Evolutionary conservation across 2,113 vertebrate genomes (phyloP), one percentile per base, ranked within the genome.

Genomic region (Cervus canadensis): DNA sequence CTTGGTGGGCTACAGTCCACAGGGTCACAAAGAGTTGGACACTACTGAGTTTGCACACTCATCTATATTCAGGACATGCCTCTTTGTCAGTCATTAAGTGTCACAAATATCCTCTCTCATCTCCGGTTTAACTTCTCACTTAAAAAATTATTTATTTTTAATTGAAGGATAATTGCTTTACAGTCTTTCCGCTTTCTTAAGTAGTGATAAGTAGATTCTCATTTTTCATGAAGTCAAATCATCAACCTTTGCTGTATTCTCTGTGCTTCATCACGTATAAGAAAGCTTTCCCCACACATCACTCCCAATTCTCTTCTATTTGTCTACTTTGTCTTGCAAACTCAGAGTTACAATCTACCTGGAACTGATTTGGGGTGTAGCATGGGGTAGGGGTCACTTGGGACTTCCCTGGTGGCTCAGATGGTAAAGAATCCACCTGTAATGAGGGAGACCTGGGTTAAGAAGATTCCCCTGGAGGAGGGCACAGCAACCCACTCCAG

Each of bases 311-410:
- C 12, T 33, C n/a, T 19, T 43, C 59, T 23, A 6, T 52, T 33
- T 1, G 30, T 9, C 17, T 6, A 0, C 21, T n/a, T 11, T 62
- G 45, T 54, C 91, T 36, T 45, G n/a, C 40, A 54, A 17, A 10
- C 1, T 3, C 1, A 19, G 52, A n/a, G 2, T 26, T 2, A 45
- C n/a, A 23, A 1, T 3, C 59, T 15, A 43, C 25, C 23, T 15
- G 2, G 57, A 45, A 13, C 0, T 48, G 86, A 26, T 28, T 10
- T 30, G 12, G 3, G 48, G 33, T 3, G 50, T 9, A 59, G 12
- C 17, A n/a, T 25, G 76, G 33, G 26, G 19, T 17, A 3, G 54
- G 54, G 54, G 64, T 30, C 78, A 16, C 12, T 60, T 62, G 43
- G 67, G 67, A 74, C n/a, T 74, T 74, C 67, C n/a, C 67, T 74